Conservation (phyloP, 2,113 vertebrate species). For the Casuarius casuarius region DNA sequence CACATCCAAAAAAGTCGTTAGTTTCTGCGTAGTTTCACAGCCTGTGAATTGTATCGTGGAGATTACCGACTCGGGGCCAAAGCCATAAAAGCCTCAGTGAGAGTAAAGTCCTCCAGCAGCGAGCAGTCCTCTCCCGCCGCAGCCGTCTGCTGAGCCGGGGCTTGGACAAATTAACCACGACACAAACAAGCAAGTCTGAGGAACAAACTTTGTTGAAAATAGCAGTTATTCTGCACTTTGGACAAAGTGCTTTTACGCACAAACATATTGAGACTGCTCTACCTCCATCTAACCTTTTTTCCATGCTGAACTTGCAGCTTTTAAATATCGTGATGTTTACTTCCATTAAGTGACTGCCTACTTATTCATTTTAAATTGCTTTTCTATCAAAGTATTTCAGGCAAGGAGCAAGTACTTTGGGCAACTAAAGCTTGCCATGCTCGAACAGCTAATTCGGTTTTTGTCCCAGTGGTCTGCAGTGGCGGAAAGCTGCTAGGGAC, state of each 20-base stretch:
- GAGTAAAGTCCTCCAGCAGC: slow-evolving; percentile 12
- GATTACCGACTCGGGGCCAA: background rate
- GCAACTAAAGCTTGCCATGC: background rate
- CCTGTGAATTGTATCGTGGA: fast-evolving
- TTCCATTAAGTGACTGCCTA: background rate
- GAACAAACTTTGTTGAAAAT: background rate
- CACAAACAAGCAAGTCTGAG: background rate
- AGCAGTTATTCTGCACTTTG: background rate
- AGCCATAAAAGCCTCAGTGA: background rate
- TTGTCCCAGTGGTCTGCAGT: slow-evolving; percentile 20
- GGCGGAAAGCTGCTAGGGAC: slow-evolving; percentile 41
- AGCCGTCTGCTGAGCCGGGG: background rate
- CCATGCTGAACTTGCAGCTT: background rate
- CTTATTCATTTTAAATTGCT: background rate
- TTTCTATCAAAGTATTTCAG: background rate
- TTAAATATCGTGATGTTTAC: background rate
- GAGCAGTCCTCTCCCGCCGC: background rate
- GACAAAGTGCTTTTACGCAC: background rate
- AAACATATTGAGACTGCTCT: background rate
- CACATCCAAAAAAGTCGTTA: fast-evolving
- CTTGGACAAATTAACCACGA: background rate
- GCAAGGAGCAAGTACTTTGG: background rate
- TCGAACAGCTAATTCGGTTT: slow-evolving; percentile 5
- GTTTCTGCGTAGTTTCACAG: background rate
- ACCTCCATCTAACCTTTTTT: background rate